Conservation (phyloP, 2,113 vertebrate species). For the Gadus macrocephalus region DNA sequence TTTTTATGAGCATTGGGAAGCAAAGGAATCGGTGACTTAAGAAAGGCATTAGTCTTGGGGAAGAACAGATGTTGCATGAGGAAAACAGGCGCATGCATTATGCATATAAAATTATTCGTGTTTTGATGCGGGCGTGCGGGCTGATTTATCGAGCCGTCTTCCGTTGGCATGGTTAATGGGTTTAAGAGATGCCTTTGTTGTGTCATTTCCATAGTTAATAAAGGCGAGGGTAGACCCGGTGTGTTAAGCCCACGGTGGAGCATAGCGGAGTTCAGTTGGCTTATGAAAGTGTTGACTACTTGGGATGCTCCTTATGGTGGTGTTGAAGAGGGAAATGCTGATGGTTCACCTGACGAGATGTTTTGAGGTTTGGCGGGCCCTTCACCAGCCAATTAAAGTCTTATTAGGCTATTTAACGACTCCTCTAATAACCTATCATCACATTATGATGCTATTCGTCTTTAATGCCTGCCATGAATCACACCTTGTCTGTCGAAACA, state of each 20-base stretch:
- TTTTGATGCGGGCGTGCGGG: conserved; percentile 77
- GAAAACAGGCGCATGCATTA: conserved; percentile 83
- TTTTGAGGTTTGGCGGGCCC: no score
- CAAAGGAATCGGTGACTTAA: conserved; percentile 56
- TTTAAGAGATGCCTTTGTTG: conserved; percentile 83
- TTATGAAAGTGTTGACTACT: background rate
- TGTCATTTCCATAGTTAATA: conserved; percentile 85
- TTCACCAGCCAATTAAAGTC: no score
- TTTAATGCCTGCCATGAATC: no score
- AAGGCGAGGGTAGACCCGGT: conserved; percentile 51
- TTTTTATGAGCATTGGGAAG: conserved; percentile 49
- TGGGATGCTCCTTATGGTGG: conserved; percentile 35
- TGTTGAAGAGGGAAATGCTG: no score
- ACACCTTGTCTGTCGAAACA: no score
- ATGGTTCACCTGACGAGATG: no score
- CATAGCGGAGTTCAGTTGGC: background rate
- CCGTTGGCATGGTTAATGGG: conserved; percentile 81
- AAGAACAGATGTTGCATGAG: conserved; percentile 81
- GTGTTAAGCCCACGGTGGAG: conserved; percentile 39
- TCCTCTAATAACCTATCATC: no score
- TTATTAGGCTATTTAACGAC: no score
- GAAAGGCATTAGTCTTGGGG: conserved; percentile 77
- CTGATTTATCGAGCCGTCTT: conserved; percentile 82
- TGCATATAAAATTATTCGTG: conserved; percentile 82
- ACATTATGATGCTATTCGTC: no score